Base-by-base conservation (phyloP, 2,113 vertebrate genomes). In the Aphyosemion australe region DNA sequence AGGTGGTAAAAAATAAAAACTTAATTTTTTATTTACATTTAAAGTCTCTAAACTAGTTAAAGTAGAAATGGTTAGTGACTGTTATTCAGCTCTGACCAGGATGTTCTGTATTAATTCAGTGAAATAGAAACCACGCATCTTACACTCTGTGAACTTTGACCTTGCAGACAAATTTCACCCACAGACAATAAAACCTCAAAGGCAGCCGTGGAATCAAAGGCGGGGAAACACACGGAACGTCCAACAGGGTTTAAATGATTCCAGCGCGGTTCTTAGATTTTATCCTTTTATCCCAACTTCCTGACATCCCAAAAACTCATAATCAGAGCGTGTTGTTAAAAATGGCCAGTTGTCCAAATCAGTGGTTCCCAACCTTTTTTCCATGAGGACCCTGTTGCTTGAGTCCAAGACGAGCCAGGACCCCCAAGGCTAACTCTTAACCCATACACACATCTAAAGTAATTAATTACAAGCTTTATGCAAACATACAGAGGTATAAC, bases 131-230 rank as follows among this genome's bases (percentile, higher is more conserved):
- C 12, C 10, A 14, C 13, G 49, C 21, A 6, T 65, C 65, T 74
- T 15, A 79, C 43, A 63, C n/a, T n/a, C 32, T n/a, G 31, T 15
- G 31, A 68, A 18, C 67, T 61, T 37, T 84, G 79, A 85, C 72
- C 78, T 47, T 52, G 52, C 69, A 74, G 64, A 79, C 62, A 66
- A 82, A 63, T 70, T 52, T 42, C 82, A 19, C 67, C 50, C 42
- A 48, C 72, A 71, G 74, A 46, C 18, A 20, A 69, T 72, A 15
- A 26, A 34, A 69, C 80, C 80, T 83, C 83, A 84, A 84, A 86
- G 64, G 48, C 43, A 49, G 48, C 42, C 51, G 60, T 58, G 32
- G 54, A 80, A 60, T 81, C 72, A 77, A n/a, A n/a, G n/a, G n/a
- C n/a, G n/a, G n/a, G 61, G 70, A 10, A 78, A 57, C 79, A 83